Conservation (phyloP, 2,113 vertebrate genomes). For the Otus sunia region DNA sequence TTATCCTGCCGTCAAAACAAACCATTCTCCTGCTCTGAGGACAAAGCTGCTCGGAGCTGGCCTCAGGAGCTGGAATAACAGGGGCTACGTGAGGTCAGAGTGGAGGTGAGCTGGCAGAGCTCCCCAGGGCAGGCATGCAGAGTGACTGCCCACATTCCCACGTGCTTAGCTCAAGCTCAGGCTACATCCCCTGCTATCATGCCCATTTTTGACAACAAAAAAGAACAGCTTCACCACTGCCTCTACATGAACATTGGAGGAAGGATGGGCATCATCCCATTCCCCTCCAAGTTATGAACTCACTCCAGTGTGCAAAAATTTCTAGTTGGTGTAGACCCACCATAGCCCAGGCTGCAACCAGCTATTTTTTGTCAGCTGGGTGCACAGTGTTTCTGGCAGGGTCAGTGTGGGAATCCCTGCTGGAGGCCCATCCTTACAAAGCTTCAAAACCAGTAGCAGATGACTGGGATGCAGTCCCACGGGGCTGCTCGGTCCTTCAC, state of each 20-base stretch:
- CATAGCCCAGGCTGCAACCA: rapidly evolving
- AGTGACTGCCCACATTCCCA: not conserved
- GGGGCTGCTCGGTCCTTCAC: rapidly evolving
- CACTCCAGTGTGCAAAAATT: not conserved
- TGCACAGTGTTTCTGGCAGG: no score
- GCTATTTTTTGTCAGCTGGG: not conserved
- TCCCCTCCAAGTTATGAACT: not conserved
- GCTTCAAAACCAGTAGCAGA: not conserved
- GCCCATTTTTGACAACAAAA: not conserved
- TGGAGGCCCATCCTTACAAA: not conserved
- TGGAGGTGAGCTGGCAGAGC: slow-evolving; percentile 21
- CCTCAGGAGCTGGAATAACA: not conserved
- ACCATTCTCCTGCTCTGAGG: not conserved
- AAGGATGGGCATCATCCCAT: not conserved
- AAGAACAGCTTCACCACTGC: not conserved
- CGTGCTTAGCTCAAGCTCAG: not conserved
- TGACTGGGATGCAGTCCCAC: not conserved
- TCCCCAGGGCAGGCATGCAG: not conserved
- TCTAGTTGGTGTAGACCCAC: not conserved
- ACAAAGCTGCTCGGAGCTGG: not conserved
- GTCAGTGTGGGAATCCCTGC: not conserved
- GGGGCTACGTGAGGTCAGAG: not conserved
- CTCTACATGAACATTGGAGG: not conserved
- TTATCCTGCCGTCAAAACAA: slow-evolving; percentile 18
- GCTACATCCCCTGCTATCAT: not conserved